These are phyloP conservation scores for Heloderma charlesbogerti DNA, from an alignment of 2,113 vertebrate species.

Conservation along the genomic window DNA sequence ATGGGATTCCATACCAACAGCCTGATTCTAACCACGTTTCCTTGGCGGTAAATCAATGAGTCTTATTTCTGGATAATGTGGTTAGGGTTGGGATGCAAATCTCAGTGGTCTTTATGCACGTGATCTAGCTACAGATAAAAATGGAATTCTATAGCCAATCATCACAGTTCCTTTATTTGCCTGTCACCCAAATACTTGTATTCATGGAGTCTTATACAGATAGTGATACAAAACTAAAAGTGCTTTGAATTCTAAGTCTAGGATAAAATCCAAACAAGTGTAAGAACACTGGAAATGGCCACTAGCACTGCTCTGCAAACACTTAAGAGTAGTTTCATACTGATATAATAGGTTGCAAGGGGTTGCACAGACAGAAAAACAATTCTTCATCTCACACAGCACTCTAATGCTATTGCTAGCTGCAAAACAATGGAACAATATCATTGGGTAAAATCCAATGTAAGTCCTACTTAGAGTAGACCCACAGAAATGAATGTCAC, in stretches of 20 bases:
- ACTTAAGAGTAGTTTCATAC: not conserved
- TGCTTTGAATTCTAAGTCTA: not conserved
- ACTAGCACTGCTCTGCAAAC: not conserved
- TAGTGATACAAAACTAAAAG: not conserved
- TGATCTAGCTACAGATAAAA: not conserved
- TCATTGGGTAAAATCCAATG: too few species aligned
- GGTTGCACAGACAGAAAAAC: not conserved
- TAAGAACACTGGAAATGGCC: not conserved
- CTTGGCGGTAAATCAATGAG: not conserved
- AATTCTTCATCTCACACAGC: not conserved
- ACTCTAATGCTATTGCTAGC: not conserved
- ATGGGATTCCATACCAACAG: not conserved
- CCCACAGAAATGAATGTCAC: too few species aligned
- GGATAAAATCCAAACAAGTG: not conserved
- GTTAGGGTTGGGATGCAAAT: not conserved
- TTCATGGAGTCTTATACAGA: not conserved
- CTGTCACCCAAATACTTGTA: not conserved
- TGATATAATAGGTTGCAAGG: not conserved
- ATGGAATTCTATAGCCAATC: not conserved
- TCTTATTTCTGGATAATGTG: not conserved
- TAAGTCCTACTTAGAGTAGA: too few species aligned
- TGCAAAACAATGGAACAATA: not conserved
- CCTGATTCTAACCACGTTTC: not conserved
- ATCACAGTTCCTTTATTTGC: not conserved
- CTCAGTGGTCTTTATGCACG: not conserved